These are phyloP conservation scores for Thryonomys swinderianus DNA, from an alignment of 2,113 vertebrate species.

Conservation along the genomic window DNA sequence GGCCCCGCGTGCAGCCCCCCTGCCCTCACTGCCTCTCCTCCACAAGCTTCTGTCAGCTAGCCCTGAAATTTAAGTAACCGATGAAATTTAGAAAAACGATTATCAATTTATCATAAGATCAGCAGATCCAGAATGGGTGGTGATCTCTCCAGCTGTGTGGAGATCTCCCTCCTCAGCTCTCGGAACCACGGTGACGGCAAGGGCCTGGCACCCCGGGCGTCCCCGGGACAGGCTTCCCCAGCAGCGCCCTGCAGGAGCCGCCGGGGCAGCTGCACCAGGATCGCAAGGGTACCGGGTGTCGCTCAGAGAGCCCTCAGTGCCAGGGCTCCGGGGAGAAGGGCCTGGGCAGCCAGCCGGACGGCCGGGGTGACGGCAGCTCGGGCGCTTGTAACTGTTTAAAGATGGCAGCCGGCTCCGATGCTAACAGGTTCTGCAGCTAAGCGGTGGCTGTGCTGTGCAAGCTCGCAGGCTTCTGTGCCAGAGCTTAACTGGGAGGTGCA, in stretches of 20 bases:
- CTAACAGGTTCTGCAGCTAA: constrained; percentile 70
- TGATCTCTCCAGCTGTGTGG: neutral
- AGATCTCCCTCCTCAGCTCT: neutral
- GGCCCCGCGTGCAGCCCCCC: neutral
- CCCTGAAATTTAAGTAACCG: neutral
- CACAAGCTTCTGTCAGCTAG: neutral
- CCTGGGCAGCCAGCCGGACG: too few relatives aligned
- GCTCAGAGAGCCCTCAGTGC: constrained; percentile 45
- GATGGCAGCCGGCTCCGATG: constrained; percentile 73
- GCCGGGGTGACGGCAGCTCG: neutral
- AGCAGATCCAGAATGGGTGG: neutral
- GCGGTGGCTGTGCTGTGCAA: constrained; percentile 71
- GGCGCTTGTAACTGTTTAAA: constrained; percentile 80
- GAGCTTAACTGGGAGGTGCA: constrained; percentile 48
- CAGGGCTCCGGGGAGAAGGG: neutral
- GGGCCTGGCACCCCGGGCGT: neutral
- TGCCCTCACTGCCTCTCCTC: neutral
- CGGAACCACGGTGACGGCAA: neutral
- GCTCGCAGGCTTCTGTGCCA: constrained; percentile 72
- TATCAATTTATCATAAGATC: neutral
- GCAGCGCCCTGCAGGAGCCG: accelerated
- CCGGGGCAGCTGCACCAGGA: neutral
- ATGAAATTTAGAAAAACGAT: neutral
- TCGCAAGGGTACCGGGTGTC: neutral
- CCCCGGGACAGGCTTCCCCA: neutral